phyloP scores from a whole-genome alignment of 2,888 invertebrate species.

The Leptinotarsa rubiginosa region DNA sequence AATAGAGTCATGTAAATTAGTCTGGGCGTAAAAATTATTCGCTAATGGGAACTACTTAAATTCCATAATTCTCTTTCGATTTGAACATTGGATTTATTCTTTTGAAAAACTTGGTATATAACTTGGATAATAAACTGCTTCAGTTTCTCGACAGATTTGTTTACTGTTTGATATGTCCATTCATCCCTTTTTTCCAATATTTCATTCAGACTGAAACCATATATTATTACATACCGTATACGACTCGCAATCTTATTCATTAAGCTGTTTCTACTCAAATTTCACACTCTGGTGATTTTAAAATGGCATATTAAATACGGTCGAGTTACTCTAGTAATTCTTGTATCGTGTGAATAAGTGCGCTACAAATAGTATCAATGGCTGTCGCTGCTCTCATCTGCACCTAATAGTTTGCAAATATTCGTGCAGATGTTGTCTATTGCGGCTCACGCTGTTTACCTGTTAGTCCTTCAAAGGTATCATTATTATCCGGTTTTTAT shows the following conservation, averaged over 20 bases:
- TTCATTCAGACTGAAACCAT: not conserved
- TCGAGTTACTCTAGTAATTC: constrained; percentile 14
- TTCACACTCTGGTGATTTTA: constrained; percentile 18
- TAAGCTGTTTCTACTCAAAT: constrained; percentile 17
- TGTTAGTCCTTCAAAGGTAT: not conserved
- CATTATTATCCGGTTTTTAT: not conserved
- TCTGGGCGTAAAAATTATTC: no score
- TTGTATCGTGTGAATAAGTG: constrained; percentile 15
- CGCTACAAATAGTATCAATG: not conserved
- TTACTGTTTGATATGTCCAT: no score
- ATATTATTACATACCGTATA: not conserved
- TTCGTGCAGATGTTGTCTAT: constrained; percentile 9
- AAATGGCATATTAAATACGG: constrained; percentile 12
- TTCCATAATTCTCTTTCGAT: no score
- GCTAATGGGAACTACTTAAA: no score
- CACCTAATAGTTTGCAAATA: constrained; percentile 5
- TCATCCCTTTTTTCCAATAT: not conserved
- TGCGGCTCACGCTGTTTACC: not conserved
- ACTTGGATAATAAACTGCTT: no score
- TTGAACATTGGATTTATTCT: no score
- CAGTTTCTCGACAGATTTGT: no score
- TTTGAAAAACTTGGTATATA: no score
- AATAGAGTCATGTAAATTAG: no score
- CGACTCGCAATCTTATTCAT: constrained; percentile 2
- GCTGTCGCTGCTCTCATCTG: constrained; percentile 15